Percentiles rank a stretch among this genome's conserved stretches.
These are phyloP conservation scores for Nasonia oneida DNA, from an alignment of 2,888 invertebrate species.

Conservation along the genomic window DNA sequence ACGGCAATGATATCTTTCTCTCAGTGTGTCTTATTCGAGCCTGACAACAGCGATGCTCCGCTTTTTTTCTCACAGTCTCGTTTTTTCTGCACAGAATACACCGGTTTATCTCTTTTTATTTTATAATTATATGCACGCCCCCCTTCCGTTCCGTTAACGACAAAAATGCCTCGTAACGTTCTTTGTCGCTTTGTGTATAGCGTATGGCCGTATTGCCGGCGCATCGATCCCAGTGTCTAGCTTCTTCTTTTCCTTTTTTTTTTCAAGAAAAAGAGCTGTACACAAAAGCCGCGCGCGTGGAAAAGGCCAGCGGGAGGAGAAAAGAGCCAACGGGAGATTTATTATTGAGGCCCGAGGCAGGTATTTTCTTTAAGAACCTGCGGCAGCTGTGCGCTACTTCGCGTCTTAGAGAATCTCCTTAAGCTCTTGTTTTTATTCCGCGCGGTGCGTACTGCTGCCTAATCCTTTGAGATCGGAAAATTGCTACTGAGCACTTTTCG, in stretches of 20 bases:
- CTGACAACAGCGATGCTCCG: background rate
- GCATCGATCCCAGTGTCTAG: conserved; percentile 9
- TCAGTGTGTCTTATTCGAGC: background rate
- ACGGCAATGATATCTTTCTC: too few species aligned
- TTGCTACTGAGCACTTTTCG: background rate
- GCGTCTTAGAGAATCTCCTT: background rate
- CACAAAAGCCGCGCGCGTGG: background rate
- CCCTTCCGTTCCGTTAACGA: conserved; percentile 35
- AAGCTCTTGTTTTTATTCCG: conserved; percentile 32
- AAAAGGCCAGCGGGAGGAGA: background rate
- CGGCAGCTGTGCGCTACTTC: too few species aligned
- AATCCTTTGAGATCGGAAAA: background rate
- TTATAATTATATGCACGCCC: conserved; percentile 33
- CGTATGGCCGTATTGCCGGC: background rate
- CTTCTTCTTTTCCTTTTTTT: background rate
- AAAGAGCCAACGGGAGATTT: conserved; percentile 26
- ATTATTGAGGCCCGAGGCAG: conserved; percentile 31
- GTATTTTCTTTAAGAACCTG: conserved; percentile 33
- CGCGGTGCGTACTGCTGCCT: background rate
- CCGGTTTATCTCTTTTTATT: background rate
- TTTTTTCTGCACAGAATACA: too few species aligned
- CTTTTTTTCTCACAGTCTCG: background rate
- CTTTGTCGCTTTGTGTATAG: background rate
- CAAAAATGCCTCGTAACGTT: conserved; percentile 21
- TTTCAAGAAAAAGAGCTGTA: background rate